Conservation (phyloP, 2,888 invertebrate genomes). For the Drosophila mimetica region DNA sequence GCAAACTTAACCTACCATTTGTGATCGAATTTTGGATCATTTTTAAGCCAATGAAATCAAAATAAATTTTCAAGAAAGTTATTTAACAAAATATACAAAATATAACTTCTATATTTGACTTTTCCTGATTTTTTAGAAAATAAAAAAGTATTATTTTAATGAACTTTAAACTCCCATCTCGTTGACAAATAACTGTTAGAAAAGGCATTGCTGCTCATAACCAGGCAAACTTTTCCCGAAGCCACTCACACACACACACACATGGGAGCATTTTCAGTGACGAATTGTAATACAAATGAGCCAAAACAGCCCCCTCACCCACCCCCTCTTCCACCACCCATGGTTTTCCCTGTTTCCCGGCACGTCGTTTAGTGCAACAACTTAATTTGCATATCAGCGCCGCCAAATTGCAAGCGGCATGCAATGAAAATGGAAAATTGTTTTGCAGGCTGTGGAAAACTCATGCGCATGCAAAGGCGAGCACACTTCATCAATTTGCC, state of each 20-base stretch:
- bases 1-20: no score
- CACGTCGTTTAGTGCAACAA: constrained; percentile 83
- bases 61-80: no score
- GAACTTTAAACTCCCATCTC: constrained; percentile 47
- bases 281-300: constrained; percentile 79
- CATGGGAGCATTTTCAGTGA: constrained; percentile 52
- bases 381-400: constrained; percentile 83
- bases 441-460: constrained; percentile 55
- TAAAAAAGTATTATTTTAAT: not conserved
- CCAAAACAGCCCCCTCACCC: constrained; percentile 14
- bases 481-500: constrained; percentile 77
- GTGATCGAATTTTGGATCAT: no score
- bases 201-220: constrained; percentile 58
- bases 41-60: no score
- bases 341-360: constrained; percentile 52
- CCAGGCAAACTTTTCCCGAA: constrained; percentile 56
- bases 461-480: constrained; percentile 44
- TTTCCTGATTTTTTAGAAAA: no score
- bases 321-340: constrained; percentile 5
- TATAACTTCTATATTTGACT: no score
- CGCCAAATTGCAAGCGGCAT: constrained; percentile 83
- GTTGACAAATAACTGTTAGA: constrained; percentile 42
- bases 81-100: no score
- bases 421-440: constrained; percentile 74
- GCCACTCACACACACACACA: constrained; percentile 27